phyloP scores from a whole-genome alignment of 2,888 invertebrate species.

The Eueremaeus valkanovi region DNA sequence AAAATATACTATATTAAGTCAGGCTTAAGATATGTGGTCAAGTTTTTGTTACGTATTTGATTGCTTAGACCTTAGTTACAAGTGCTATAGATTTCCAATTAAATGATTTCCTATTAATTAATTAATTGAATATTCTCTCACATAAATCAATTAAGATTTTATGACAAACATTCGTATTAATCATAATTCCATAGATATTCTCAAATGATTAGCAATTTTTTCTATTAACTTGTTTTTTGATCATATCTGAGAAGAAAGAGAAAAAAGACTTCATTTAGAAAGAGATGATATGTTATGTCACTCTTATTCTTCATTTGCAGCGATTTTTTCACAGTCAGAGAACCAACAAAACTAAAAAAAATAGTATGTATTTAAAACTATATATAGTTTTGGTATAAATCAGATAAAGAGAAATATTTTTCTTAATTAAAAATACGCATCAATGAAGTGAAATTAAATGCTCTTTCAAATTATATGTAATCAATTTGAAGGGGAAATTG shows the following conservation, averaged over 20 bases:
- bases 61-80: too few species aligned
- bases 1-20: too few species aligned
- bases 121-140: not conserved
- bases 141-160: not conserved
- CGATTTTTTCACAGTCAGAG: too few species aligned
- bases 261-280: not conserved
- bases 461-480: not conserved
- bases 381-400: not conserved
- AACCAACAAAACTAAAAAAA: too few species aligned
- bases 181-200: not conserved
- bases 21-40: too few species aligned
- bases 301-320: too few species aligned
- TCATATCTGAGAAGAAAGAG: not conserved
- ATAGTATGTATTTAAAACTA: not conserved
- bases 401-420: not conserved
- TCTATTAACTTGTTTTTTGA: conserved; percentile 4
- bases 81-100: too few species aligned
- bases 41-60: too few species aligned
- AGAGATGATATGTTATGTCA: not conserved
- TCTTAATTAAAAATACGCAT: conserved; percentile 21
- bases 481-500: conserved; percentile 15
- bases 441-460: conserved; percentile 3
- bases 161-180: not conserved
- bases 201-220: not conserved
- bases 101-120: not conserved